Evolutionary conservation across 2,888 invertebrate genomes (phyloP), one percentile per base, ranked within the genome.

Genomic region (Corythucha ciliata): DNA sequence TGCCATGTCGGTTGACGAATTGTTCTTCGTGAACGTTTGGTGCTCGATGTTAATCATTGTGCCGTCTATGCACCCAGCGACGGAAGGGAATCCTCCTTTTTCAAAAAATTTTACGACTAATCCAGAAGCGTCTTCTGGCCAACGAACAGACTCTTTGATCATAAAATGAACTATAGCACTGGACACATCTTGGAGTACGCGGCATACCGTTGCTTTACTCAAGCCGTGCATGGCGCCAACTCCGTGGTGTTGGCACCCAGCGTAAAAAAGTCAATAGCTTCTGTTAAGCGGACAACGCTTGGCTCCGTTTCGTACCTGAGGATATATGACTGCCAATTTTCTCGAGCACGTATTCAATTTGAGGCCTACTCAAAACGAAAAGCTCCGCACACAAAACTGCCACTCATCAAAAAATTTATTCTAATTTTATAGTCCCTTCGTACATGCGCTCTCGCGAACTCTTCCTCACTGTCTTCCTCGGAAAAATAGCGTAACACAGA

Each of bases 191-290:
- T 53, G 52, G 18, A 62, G 54, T n/a, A n/a, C n/a, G n/a, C n/a
- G n/a, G 48, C 58, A 58, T 4, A 59, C 58, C 20, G 57, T 62
- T 26, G 55, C 55, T 58, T 60, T 61, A 34, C 55, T 55, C 37
- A 62, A 54, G n/a, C 60, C 59, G 56, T 61, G 60, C 56, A 59
- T 60, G 45, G 58, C 60, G 22, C 57, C 58, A 49, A 61, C 51
- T 14, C 48, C 42, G 49, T 60, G 57, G 39, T 58, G 55, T 36
- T 59, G 60, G 8, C 27, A 29, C 25, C 59, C 54, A 52, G n/a
- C n/a, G n/a, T n/a, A n/a, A n/a, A n/a, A n/a, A n/a, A n/a, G n/a
- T n/a, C n/a, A n/a, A n/a, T n/a, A n/a, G n/a, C n/a, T n/a, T n/a
- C n/a, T n/a, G n/a, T n/a, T n/a, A n/a, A n/a, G n/a, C n/a, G n/a